Base-by-base conservation (phyloP, 1,140 invertebrate genomes). In the Rhopalosiphum padi region DNA sequence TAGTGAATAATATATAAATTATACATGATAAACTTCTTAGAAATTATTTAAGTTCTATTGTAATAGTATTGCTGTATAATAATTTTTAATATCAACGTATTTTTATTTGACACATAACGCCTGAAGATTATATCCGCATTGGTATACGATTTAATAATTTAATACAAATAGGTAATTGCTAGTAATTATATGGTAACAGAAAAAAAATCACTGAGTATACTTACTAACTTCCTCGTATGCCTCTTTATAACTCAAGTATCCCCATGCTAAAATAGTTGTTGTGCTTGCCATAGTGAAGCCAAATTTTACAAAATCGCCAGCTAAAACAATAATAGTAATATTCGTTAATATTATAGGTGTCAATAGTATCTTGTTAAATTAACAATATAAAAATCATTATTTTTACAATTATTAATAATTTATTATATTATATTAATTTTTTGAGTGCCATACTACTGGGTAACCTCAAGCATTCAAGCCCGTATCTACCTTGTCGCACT, bases 261-360 rank as follows among this genome's bases (percentile, higher is more conserved):
- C 96, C 97, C 96, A 97, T 0, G 96, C 95, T 37, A 97, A 94
- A 8, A 97, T 93, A 0, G 96, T 97, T 1, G 96, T 96, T 0
- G 96, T 95, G 51, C 95, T 96, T 0, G 96, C 96, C 96, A 97
- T 96, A 4, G 96, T 96, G 93, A 97, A 96, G 0, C 96, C 96
- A 94, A 97, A 97, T 94, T 97, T 97, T 0, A 97, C 96, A 94
- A 96, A 96, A 94, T 97, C 96, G 41, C 96, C 96, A 93, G 96
- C 97, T 97, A 94, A 95, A 95, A 60, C 5, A 30, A 93, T 11
- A 91, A 90, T 21, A 41, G 37, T 15, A 4, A 41, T 41, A 43
- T 41, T 25, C 0, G 4, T n/a, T 68, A n/a, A 6, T 68, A 48
- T 68, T 30, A 30, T 46, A 46, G 9, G 46, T 46, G 7, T 46